Conservation (phyloP, 2,797 vertebrate genomes). For the Arctocebus calabarensis region DNA sequence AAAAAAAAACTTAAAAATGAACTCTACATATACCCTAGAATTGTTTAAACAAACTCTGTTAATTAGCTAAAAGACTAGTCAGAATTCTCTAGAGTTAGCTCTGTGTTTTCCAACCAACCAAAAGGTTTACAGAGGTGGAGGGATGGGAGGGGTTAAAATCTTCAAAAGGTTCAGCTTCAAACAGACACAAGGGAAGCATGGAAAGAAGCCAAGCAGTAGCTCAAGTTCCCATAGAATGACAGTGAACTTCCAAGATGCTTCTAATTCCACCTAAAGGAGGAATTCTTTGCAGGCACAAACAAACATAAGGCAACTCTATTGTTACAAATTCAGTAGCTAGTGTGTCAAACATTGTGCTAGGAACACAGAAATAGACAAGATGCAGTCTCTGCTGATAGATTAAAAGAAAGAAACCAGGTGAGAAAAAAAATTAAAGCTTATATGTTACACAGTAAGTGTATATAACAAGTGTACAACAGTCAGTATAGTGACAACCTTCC, state of each 20-base stretch:
- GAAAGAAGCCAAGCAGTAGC: background rate
- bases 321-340: background rate
- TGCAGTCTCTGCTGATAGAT: background rate
- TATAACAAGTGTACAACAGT: background rate
- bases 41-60: background rate
- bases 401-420: conserved; percentile 9
- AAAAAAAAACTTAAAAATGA: conserved; percentile 39
- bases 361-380: conserved; percentile 26
- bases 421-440: conserved; percentile 37
- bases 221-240: background rate
- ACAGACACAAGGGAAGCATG: background rate
- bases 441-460: background rate
- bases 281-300: conserved; percentile 15
- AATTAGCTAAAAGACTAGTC: conserved; percentile 35
- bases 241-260: background rate
- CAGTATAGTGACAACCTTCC: background rate
- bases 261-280: background rate
- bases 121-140: background rate
- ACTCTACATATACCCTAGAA: background rate
- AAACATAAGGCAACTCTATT: background rate
- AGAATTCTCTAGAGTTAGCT: conserved; percentile 31
- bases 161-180: conserved; percentile 56
- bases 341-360: background rate
- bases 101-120: conserved; percentile 25
- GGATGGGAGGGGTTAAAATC: conserved; percentile 2